phyloP scores from a whole-genome alignment of 2,113 vertebrate genomes.

The Cyprinodon brontotheroides region DNA sequence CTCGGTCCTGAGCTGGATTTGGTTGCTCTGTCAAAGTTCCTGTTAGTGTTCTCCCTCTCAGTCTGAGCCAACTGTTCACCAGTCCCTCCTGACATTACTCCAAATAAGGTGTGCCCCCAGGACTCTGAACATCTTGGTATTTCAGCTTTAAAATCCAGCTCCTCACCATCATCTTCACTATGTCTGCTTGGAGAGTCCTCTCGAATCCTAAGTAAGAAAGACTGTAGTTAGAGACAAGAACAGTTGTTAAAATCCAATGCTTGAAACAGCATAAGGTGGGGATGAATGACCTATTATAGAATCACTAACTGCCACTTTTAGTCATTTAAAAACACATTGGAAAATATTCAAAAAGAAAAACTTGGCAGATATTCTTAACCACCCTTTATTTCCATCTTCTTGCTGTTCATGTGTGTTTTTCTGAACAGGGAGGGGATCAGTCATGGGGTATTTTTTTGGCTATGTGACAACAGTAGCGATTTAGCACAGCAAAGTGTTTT shows the following conservation, averaged over 20 bases:
- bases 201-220: conserved; percentile 59
- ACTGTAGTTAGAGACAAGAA: background rate
- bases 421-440: too few species aligned
- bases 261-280: background rate
- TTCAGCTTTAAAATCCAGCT: conserved; percentile 35
- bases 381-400: background rate
- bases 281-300: background rate
- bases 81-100: conserved; percentile 11
- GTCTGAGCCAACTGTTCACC: conserved; percentile 6
- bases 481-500: too few species aligned
- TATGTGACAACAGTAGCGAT: background rate
- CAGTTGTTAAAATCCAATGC: background rate
- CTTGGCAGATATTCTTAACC: background rate
- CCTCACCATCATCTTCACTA: conserved; percentile 33
- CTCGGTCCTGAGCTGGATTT: conserved; percentile 38
- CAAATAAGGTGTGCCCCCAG: conserved; percentile 4
- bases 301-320: background rate
- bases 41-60: conserved; percentile 28
- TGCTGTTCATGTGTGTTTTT: background rate
- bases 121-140: conserved; percentile 35
- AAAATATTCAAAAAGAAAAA: background rate
- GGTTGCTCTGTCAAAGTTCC: conserved; percentile 39
- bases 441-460: background rate
- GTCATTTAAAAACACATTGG: background rate
- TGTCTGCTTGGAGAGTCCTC: conserved; percentile 41